Conservation (phyloP, 1,140 invertebrate genomes). For the Leptinotarsa undecemlineata region DNA sequence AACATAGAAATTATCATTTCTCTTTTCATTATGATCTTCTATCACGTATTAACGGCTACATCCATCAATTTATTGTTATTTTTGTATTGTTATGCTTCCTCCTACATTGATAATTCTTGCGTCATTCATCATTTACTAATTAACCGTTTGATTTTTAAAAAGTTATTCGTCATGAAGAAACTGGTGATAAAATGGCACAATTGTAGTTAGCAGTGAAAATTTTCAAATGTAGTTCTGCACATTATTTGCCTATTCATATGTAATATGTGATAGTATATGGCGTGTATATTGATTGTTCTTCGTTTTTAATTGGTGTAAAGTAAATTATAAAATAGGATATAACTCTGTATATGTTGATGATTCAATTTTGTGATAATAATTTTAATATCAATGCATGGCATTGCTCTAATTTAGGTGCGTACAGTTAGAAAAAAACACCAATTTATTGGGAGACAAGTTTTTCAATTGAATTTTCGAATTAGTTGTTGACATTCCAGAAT, state of each 20-base stretch:
- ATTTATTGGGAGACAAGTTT: too few species aligned
- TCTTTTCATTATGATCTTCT: too few species aligned
- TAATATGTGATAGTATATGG: constrained; percentile 20
- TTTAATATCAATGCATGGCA: constrained; percentile 11
- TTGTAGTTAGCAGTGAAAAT: constrained; percentile 21
- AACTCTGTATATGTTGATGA: constrained; percentile 2
- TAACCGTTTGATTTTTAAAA: constrained; percentile 7
- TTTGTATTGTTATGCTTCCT: neutral
- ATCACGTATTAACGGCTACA: too few species aligned
- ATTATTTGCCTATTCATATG: constrained; percentile 17
- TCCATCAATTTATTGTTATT: too few species aligned
- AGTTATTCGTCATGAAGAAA: constrained; percentile 22
- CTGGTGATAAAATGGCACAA: constrained; percentile 19
- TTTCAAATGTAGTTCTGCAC: constrained; percentile 17
- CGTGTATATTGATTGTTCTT: constrained; percentile 10
- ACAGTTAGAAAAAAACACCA: too few species aligned
- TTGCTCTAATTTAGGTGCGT: neutral
- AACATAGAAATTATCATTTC: too few species aligned
- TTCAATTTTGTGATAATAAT: constrained; percentile 23
- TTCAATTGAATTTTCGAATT: too few species aligned
- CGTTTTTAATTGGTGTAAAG: neutral
- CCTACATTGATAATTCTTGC: neutral
- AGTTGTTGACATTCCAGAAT: too few species aligned
- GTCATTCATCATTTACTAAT: neutral
- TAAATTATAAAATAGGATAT: neutral